Evolutionary conservation across 2,113 vertebrate genomes (phyloP).

Genomic region (Dromaius novaehollandiae): DNA sequence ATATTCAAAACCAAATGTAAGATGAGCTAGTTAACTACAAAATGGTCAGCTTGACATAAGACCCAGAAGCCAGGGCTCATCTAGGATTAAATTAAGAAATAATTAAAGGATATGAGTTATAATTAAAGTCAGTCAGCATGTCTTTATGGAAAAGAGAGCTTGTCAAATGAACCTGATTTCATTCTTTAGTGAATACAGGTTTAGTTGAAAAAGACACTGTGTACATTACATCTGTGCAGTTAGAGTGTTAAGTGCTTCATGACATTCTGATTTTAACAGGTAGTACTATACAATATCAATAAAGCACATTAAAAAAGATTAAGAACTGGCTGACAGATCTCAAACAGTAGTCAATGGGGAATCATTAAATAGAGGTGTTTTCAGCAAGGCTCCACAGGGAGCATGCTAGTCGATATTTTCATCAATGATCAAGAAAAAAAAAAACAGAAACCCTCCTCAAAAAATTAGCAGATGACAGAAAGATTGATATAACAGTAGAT

Average conservation of each 20-base stretch:
- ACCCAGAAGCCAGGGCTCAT: constrained; percentile 14
- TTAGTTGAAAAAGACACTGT: not conserved
- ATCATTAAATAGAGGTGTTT: not conserved
- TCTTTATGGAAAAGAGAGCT: not conserved
- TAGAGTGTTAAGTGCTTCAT: not conserved
- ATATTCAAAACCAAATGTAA: not conserved
- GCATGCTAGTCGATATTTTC: not conserved
- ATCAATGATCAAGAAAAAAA: not conserved
- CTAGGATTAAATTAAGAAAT: constrained; percentile 32
- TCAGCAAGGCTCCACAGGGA: not conserved
- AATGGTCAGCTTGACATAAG: not conserved
- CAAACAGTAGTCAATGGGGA: not conserved
- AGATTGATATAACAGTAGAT: constrained; percentile 60
- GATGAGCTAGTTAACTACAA: not conserved
- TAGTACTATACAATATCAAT: not conserved
- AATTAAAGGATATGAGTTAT: constrained; percentile 51
- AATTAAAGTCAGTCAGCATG: not conserved
- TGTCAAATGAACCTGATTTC: not conserved
- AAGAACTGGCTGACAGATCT: not conserved
- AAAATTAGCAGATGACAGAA: constrained; percentile 45
- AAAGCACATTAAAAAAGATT: not conserved
- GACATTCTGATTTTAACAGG: not conserved
- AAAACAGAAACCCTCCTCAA: not conserved
- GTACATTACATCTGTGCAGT: fast-evolving
- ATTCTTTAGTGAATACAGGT: not conserved